A percentile compares a stretch with the other conserved stretches of the same genome.
Evolutionary conservation across 2,113 vertebrate species (phyloP).

Genomic region (Tetrao urogallus): DNA sequence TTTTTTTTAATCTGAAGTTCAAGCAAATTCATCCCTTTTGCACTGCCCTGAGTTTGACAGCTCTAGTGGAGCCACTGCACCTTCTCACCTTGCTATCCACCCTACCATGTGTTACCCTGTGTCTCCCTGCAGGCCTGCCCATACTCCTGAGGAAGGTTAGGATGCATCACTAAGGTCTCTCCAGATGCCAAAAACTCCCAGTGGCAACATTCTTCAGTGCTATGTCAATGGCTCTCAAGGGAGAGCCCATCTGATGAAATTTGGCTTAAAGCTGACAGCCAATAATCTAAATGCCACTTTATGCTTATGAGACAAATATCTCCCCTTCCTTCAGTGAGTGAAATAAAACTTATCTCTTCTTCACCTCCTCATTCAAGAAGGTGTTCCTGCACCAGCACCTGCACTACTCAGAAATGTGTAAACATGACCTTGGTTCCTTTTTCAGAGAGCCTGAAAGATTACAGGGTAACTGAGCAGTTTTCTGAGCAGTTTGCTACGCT

Average conservation of each 20-base stretch:
- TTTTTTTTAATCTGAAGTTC: background rate
- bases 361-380: background rate
- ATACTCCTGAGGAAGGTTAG: background rate
- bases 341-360: background rate
- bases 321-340: background rate
- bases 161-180: background rate
- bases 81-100: background rate
- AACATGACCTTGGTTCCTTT: background rate
- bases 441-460: background rate
- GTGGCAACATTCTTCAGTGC: background rate
- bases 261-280: background rate
- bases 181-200: background rate
- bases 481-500: background rate
- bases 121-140: background rate
- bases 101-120: fast-evolving
- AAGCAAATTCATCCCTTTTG: background rate
- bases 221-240: background rate
- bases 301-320: background rate
- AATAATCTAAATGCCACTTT: background rate
- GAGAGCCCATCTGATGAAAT: background rate
- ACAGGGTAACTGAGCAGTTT: background rate
- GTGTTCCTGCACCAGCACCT: background rate
- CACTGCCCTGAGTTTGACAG: background rate
- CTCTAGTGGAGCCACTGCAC: fast-evolving
- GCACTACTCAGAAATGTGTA: background rate